A percentile compares a stretch with the other conserved stretches of the same genome.
These are phyloP conservation scores for Alsophila aescularia DNA, from an alignment of 2,888 invertebrate genomes.

Conservation along the genomic window DNA sequence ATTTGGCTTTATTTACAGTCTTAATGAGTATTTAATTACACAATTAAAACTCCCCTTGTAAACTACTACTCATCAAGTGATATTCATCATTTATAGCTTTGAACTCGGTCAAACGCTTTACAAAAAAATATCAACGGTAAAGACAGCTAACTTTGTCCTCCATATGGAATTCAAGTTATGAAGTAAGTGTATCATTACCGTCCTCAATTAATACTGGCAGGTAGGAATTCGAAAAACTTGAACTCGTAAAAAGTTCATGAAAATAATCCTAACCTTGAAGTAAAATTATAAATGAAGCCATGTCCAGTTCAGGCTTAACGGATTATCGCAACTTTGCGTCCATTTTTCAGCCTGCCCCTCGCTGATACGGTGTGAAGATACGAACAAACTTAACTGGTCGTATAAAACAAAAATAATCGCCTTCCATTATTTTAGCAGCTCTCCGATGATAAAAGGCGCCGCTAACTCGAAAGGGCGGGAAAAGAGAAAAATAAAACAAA, in stretches of 20 bases:
- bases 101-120: constrained; percentile 6
- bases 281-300: constrained; percentile 3
- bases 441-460: constrained; percentile 37
- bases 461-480: constrained; percentile 45
- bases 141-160: too few relatives aligned
- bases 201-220: too few relatives aligned
- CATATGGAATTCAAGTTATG: too few relatives aligned
- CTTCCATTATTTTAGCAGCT: constrained; percentile 36
- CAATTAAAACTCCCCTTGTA: constrained; percentile 9
- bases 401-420: constrained; percentile 34
- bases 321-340: constrained; percentile 21
- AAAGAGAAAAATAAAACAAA: constrained; percentile 48
- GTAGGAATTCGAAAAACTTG: not conserved
- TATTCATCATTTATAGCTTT: constrained; percentile 6
- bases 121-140: constrained; percentile 4
- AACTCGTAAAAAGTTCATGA: not conserved
- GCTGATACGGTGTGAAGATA: constrained; percentile 20
- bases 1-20: constrained; percentile 4
- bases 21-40: constrained; percentile 17
- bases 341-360: constrained; percentile 21
- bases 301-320: not conserved
- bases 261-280: not conserved
- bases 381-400: constrained; percentile 22
- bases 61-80: constrained; percentile 9
- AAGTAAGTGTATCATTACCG: too few relatives aligned